Conservation (phyloP, 2,888 invertebrate genomes). For the Halictus ligatus region DNA sequence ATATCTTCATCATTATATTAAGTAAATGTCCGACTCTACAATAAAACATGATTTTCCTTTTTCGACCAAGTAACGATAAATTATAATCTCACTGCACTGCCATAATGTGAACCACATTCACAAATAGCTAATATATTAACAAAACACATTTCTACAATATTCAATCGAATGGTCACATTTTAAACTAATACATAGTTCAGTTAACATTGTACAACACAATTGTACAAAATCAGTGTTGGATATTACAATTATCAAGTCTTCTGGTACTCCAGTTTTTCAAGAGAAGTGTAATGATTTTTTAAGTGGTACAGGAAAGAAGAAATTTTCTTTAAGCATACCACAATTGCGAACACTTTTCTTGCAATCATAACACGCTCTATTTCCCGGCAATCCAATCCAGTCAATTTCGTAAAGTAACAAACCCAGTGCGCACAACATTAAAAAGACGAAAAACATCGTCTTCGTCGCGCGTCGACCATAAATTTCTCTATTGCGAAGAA, state of each 20-base stretch:
- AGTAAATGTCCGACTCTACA: not conserved
- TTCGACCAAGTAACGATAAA: not conserved
- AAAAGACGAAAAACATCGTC: not conserved
- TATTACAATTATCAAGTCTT: not conserved
- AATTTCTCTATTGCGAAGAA: slow-evolving; percentile 5
- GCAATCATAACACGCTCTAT: slow-evolving; percentile 3
- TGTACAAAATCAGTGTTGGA: not conserved
- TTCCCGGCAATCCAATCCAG: not conserved
- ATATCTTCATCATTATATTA: not conserved
- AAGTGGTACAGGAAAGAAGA: too few species aligned
- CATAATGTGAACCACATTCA: not conserved
- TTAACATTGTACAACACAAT: not conserved
- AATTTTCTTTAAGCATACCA: not conserved
- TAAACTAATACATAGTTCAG: not conserved
- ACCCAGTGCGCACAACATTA: not conserved
- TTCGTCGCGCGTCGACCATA: not conserved
- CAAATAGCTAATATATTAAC: not conserved
- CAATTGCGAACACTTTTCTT: not conserved
- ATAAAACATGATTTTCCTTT: not conserved
- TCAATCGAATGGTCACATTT: not conserved
- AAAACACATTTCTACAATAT: not conserved
- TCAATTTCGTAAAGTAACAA: not conserved
- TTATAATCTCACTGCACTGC: not conserved
- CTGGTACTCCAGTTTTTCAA: not conserved
- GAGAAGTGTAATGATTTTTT: too few species aligned